Base-by-base conservation (phyloP, 2,888 invertebrate genomes). In the Stegophylla sp. region DNA sequence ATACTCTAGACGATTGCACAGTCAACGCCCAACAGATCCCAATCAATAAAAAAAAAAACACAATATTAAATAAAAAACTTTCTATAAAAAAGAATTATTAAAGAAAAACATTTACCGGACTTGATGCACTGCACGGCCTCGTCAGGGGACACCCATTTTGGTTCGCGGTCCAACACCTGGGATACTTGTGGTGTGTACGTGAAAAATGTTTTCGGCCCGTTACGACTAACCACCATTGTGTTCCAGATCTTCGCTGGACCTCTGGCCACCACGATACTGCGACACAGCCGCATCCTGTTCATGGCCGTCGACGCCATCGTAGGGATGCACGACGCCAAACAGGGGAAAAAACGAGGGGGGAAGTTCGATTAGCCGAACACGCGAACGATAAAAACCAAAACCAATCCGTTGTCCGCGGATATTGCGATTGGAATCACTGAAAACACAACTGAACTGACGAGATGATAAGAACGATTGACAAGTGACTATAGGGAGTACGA, bases 141-240 rank as follows among this genome's bases (percentile, higher is more conserved):
- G 82, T 93, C 92, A 0, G 94, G 91, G 9, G 90, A 88, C 23
- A 91, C 88, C 88, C 89, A 91, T 86, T 91, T 91, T 0, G 95
- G 94, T 82, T 91, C 89, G 83, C 91, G 90, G 83, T 91, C 90
- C 45, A 91, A 89, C 17, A 94, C 94, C 87, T 94, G 94, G 56
- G 94, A 90, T 63, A 95, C 90, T 86, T 95, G 94, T 83, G 91
- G 91, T 28, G 91, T 91, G 85, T 95, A 94, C 0, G 94, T 92
- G 86, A 91, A 94, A 87, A 91, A 94, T 81, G 86, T 90, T 85
- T 91, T 90, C n/a, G 56, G 53, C 1, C 66, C 56, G 23, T n/a
- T 28, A 3, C 26, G 13, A 15, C 56, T 48, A 3, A 20, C 20
- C 10, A 45, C 20, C 10, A 45, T 10, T 1, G 77, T 34, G 7